Evolutionary conservation across 30 jellyfish, hydroid and myxozoan genomes (phyloP).

Genomic region (Morbakka virulenta): DNA sequence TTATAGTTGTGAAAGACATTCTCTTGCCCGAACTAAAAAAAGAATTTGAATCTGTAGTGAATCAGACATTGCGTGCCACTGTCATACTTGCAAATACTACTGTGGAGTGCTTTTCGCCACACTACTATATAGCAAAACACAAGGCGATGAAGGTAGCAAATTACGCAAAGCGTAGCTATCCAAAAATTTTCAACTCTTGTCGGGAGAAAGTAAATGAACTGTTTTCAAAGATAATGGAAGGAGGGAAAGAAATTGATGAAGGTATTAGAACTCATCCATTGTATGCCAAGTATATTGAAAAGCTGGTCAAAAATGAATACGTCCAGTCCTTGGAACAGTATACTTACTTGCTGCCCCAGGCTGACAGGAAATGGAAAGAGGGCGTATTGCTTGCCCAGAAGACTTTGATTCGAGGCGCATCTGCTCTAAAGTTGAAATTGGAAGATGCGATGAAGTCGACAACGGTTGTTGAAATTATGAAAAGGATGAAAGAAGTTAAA

Average conservation of each 20-base stretch:
- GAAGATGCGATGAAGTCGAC: no score
- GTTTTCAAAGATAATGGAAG: no score
- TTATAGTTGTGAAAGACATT: conserved; percentile 24
- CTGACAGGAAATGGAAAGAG: no score
- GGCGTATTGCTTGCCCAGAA: no score
- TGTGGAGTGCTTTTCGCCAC: conserved; percentile 80
- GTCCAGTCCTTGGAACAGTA: no score
- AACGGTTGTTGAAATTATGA: conserved; percentile 4
- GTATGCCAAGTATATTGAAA: conserved; percentile 9
- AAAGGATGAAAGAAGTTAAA: conserved; percentile 19
- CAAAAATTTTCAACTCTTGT: no score
- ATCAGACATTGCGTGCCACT: conserved; percentile 80
- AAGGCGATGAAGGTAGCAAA: neutral
- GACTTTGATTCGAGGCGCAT: no score
- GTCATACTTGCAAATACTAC: conserved; percentile 76
- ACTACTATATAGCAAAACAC: conserved; percentile 39
- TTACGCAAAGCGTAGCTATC: conserved; percentile 9
- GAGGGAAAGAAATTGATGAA: neutral
- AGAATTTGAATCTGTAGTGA: conserved; percentile 80
- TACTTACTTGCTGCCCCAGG: no score
- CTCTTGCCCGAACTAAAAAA: conserved; percentile 76
- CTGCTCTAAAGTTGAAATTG: no score
- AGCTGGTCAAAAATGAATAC: conserved; percentile 3
- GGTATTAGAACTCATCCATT: no score
- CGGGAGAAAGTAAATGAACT: no score